Evolutionary conservation across 2,113 vertebrate species (phyloP).

Genomic region (Mirza zaza): DNA sequence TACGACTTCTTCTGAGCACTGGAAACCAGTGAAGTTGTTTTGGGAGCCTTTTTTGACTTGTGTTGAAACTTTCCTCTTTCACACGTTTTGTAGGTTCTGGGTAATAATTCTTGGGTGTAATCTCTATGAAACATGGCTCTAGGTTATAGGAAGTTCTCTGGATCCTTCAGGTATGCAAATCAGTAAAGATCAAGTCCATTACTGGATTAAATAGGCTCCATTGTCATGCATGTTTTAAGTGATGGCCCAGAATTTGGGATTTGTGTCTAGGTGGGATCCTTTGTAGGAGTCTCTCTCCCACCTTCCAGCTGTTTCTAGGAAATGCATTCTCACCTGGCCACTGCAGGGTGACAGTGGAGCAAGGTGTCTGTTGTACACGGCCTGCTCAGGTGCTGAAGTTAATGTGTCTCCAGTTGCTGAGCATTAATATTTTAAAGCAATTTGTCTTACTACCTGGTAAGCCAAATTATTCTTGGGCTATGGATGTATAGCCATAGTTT

Average conservation of each 20-base stretch:
- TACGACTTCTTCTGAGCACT: conserved; percentile 12
- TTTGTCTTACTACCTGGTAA: conserved; percentile 34
- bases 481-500: neutral
- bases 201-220: neutral
- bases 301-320: conserved; percentile 11
- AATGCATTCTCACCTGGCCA: neutral
- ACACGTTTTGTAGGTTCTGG: conserved; percentile 33
- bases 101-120: conserved; percentile 3
- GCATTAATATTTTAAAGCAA: conserved; percentile 42
- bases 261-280: neutral
- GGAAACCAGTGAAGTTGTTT: neutral
- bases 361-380: neutral
- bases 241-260: neutral
- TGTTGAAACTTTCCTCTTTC: neutral
- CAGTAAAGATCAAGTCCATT: neutral
- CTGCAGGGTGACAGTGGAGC: neutral
- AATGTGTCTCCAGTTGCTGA: conserved; percentile 15
- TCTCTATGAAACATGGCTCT: neutral
- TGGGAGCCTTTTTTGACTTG: neutral
- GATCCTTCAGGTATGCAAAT: conserved; percentile 18
- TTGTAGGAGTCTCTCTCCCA: neutral
- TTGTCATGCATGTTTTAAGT: neutral
- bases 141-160: neutral
- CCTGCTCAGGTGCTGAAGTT: neutral
- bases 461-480: neutral